phyloP scores from a whole-genome alignment of 2,888 invertebrate species.

The Pachliopta kotzebuea region DNA sequence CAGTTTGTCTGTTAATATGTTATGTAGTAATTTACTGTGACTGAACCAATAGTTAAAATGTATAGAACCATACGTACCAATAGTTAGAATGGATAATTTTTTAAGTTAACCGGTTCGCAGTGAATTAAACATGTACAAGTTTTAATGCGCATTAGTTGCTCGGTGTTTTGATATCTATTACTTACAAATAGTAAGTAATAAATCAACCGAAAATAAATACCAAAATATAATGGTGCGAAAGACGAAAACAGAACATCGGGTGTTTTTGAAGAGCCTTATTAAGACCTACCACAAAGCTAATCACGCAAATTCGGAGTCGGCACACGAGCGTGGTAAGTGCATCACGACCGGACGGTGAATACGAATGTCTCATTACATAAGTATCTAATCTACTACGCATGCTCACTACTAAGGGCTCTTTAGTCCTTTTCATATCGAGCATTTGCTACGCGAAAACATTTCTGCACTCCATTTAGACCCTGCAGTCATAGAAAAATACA shows the following conservation, averaged over 20 bases:
- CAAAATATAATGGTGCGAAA: conserved; percentile 11
- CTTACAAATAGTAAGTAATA: background rate
- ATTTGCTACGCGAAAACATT: too few species aligned
- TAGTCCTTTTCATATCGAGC: too few species aligned
- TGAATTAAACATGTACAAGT: too few species aligned
- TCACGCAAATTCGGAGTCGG: background rate
- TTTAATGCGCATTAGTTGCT: too few species aligned
- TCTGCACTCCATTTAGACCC: too few species aligned
- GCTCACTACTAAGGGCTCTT: background rate
- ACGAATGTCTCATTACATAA: conserved; percentile 17
- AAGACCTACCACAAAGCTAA: conserved; percentile 29
- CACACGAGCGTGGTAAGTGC: conserved; percentile 18
- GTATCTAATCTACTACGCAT: conserved; percentile 16
- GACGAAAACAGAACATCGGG: conserved; percentile 9
- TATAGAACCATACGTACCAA: too few species aligned
- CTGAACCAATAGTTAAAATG: too few species aligned
- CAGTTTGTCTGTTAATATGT: too few species aligned
- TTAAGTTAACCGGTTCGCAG: too few species aligned
- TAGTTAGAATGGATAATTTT: too few species aligned
- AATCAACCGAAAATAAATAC: background rate
- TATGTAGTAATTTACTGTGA: too few species aligned
- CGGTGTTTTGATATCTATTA: background rate
- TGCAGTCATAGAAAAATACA: too few species aligned
- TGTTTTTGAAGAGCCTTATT: conserved; percentile 23
- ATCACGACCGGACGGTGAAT: background rate